Evolutionary conservation across 2,113 vertebrate species (phyloP), one percentile per base, ranked within the genome.

Genomic region (Euleptes europaea): DNA sequence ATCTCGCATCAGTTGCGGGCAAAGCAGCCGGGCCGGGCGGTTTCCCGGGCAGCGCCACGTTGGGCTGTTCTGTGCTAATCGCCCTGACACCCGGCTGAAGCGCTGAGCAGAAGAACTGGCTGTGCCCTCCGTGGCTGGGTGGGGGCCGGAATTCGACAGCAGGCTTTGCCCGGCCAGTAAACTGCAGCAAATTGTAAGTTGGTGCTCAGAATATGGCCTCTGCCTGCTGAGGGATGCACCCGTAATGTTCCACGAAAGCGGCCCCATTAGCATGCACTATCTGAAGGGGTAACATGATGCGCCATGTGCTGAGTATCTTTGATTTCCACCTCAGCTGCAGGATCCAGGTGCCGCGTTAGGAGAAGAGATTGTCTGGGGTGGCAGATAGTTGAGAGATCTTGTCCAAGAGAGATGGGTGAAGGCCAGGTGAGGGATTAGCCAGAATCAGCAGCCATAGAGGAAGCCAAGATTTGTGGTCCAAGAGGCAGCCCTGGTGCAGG

Each of bases 81-180:
- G 88, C 90, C 77, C 89, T 88, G 90, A 93, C 90, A 86, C 87
- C 88, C 91, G 90, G 49, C 88, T 90, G 89, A 92, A 84, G 94
- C 86, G 94, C 93, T 89, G 90, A 88, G 90, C 28, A 93, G 91
- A 90, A 90, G 94, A 94, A 93, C 94, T 94, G 94, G 92, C 93
- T 94, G 94, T 94, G 92, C 93, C 91, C 92, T 47, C 86, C 35
- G 40, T 82, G 79, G 87, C 85, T 69, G 89, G 60, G 19, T 84
- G 87, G 90, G 4, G 19, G 40, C 71, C 28, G 8, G n/a, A 17
- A 84, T 69, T 66, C 44, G 38, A 71, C 12, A 44, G 12, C 26
- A 77, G 91, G 79, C 84, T 88, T 92, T 54, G 87, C 90, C 77
- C 47, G n/a, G 81, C 70, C 71, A 88, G 81, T 10, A 57, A 23